Percentiles rank a stretch among this genome's conserved stretches.
Evolutionary conservation across 2,888 invertebrate species (phyloP).

Genomic region (Cantharis lateralis): DNA sequence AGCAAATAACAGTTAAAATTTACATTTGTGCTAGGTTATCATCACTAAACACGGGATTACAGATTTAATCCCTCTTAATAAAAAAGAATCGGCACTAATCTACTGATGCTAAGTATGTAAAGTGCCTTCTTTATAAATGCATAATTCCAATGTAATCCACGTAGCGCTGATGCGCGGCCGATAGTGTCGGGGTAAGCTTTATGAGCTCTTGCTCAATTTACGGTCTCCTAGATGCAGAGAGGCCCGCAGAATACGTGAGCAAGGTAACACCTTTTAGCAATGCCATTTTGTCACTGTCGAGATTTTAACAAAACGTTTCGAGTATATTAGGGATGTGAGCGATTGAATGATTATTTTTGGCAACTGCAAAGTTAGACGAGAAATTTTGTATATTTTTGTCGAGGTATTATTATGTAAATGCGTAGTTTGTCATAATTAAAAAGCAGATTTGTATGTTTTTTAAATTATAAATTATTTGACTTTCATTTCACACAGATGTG

Average conservation of each 20-base stretch:
- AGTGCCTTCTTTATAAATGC: constrained; percentile 38
- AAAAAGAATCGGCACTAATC: not conserved
- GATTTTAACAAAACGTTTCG: constrained; percentile 46
- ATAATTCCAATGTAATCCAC: constrained; percentile 54
- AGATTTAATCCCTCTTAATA: not conserved
- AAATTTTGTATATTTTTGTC: not conserved
- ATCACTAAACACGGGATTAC: not conserved
- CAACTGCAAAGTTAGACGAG: not conserved
- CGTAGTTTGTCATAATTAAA: not conserved
- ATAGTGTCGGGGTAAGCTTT: constrained; percentile 55
- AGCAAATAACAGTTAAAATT: not conserved
- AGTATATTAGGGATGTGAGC: constrained; percentile 23
- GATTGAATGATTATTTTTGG: not conserved
- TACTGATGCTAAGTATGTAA: constrained; percentile 16
- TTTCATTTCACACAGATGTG: not conserved
- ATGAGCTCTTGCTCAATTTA: constrained; percentile 54
- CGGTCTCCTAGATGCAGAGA: constrained; percentile 45
- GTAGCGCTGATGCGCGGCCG: constrained; percentile 54
- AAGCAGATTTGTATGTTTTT: not conserved
- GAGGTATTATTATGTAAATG: not conserved
- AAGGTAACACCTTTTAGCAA: constrained; percentile 46
- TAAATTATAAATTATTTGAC: not conserved
- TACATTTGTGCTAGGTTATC: not conserved
- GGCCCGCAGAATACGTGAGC: constrained; percentile 50
- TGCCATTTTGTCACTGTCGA: constrained; percentile 52